These are phyloP conservation scores for Diploptera punctata DNA, from an alignment of 2,888 invertebrate genomes.

Conservation along the genomic window DNA sequence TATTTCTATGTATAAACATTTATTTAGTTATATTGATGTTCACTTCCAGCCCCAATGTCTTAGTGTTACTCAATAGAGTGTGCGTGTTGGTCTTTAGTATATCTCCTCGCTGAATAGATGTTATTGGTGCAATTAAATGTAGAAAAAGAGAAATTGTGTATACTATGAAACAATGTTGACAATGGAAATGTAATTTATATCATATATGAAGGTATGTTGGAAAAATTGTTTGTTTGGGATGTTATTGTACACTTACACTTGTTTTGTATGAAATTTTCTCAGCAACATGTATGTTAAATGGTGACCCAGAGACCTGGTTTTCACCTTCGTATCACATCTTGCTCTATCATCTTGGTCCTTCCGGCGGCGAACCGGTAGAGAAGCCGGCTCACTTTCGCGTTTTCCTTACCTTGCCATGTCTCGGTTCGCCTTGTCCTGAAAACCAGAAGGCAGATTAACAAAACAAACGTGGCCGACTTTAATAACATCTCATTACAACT, in stretches of 20 bases:
- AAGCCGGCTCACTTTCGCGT: constrained; percentile 8
- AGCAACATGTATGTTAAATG: constrained; percentile 10
- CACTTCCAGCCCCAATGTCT: too few species aligned
- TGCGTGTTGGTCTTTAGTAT: too few species aligned
- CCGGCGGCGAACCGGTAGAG: background rate
- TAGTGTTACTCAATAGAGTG: too few species aligned
- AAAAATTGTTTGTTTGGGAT: background rate
- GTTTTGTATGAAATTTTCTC: background rate
- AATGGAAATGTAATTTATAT: too few species aligned
- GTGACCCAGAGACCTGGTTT: constrained; percentile 32
- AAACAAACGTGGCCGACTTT: background rate
- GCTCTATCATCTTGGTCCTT: background rate
- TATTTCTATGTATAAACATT: too few species aligned
- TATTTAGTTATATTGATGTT: too few species aligned
- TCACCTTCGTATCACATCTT: constrained; percentile 27
- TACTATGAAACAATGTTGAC: too few species aligned
- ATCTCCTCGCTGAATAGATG: too few species aligned
- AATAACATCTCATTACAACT: background rate
- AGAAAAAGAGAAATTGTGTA: too few species aligned
- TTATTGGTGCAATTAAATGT: too few species aligned
- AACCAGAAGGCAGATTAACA: background rate
- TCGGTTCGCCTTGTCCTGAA: constrained; percentile 13
- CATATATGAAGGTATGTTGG: too few species aligned
- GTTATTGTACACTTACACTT: background rate
- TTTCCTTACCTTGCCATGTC: background rate